Conservation (phyloP, 2,888 invertebrate species). For the Drosophila pseudotakahashii region DNA sequence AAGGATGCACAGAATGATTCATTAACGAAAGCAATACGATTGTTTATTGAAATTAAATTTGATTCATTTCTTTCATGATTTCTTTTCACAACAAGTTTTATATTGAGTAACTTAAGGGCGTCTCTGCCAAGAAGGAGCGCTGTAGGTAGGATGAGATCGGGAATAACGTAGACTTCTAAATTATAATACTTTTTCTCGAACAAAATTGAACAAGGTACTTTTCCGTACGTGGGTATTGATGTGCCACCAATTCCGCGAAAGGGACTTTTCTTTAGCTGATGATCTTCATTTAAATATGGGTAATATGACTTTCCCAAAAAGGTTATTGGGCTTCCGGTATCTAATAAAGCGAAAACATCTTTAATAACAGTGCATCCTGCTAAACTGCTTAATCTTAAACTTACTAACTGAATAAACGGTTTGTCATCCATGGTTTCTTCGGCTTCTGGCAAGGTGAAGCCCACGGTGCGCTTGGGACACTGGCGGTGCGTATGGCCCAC, state of each 20-base stretch:
- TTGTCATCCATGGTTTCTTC: neutral
- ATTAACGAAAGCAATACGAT: slow-evolving; percentile 1
- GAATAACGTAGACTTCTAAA: neutral
- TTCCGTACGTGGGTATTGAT: neutral
- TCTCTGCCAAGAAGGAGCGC: neutral
- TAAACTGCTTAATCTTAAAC: neutral
- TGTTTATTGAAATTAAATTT: neutral
- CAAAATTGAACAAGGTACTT: neutral
- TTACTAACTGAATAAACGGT: neutral
- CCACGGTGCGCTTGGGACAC: slow-evolving; percentile 2
- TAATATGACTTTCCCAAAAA: neutral
- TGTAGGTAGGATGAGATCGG: neutral
- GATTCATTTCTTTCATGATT: neutral
- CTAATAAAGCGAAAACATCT: neutral
- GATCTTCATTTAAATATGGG: neutral
- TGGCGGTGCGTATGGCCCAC: neutral
- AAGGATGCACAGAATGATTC: neutral
- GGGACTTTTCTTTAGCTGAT: neutral
- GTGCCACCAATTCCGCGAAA: neutral
- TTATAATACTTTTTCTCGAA: neutral
- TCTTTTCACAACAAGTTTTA: neutral
- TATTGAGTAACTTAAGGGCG: neutral
- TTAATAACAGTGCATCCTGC: neutral
- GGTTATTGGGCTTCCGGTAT: no score
- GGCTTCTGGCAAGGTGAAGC: neutral